Evolutionary conservation across 2,113 vertebrate genomes (phyloP).

Genomic region (Tetrax tetrax): DNA sequence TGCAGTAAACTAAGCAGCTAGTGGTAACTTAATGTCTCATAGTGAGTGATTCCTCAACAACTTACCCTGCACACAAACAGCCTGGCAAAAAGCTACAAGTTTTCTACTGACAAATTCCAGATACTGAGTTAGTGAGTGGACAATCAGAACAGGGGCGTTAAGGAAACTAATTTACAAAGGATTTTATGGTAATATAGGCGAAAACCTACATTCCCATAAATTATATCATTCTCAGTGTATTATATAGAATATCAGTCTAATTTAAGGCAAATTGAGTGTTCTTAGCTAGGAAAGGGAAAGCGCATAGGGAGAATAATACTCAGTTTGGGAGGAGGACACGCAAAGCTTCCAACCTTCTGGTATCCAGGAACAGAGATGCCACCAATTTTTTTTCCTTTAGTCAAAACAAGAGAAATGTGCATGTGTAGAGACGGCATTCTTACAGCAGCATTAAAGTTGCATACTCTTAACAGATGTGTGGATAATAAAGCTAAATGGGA

Average conservation of each 20-base stretch:
- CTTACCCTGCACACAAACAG: neutral
- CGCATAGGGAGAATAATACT: neutral
- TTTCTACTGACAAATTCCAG: neutral
- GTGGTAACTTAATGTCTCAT: neutral
- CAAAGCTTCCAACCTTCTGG: neutral
- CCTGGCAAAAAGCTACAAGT: neutral
- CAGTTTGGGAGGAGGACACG: neutral
- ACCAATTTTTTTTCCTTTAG: neutral
- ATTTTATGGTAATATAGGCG: fast-evolving
- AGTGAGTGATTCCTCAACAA: neutral
- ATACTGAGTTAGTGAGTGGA: neutral
- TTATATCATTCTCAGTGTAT: neutral
- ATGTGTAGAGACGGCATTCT: neutral
- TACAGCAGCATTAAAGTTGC: neutral
- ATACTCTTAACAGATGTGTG: neutral
- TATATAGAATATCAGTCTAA: neutral
- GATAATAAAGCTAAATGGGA: neutral
- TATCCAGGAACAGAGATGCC: neutral
- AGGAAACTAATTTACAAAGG: neutral
- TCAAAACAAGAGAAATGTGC: neutral
- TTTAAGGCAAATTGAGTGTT: neutral
- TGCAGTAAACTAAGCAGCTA: neutral
- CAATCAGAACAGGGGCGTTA: neutral
- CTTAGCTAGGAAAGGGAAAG: neutral
- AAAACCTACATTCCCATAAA: neutral